Conservation (phyloP, 1,140 invertebrate genomes). For the Saxidomus purpurata region DNA sequence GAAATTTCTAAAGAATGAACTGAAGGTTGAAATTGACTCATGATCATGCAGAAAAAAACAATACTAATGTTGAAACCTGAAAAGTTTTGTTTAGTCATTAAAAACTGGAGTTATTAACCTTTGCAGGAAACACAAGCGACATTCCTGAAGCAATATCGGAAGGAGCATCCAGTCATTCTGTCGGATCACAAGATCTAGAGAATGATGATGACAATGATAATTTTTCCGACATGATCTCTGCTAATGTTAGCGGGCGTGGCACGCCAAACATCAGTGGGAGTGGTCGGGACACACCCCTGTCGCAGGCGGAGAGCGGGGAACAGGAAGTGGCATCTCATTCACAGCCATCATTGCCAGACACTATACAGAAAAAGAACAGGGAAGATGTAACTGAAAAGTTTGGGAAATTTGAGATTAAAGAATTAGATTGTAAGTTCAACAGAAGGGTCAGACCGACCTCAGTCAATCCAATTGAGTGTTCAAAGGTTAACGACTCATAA, state of each 20-base stretch:
- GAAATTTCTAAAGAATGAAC: too few species aligned
- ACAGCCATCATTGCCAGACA: slow-evolving; percentile 87
- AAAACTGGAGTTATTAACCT: background rate
- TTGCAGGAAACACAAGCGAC: slow-evolving; percentile 94
- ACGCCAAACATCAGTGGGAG: slow-evolving; percentile 96
- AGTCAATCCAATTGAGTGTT: too few species aligned
- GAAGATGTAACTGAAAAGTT: slow-evolving; percentile 99
- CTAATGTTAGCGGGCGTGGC: slow-evolving; percentile 95
- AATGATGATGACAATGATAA: slow-evolving; percentile 93
- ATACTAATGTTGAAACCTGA: too few species aligned
- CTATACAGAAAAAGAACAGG: slow-evolving; percentile 89
- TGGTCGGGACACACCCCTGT: slow-evolving; percentile 97
- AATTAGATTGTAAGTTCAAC: slow-evolving; percentile 81
- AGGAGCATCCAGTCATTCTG: slow-evolving; percentile 97
- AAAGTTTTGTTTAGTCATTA: too few species aligned
- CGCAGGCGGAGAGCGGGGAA: slow-evolving; percentile 86
- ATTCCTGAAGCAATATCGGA: slow-evolving; percentile 98
- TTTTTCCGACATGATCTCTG: slow-evolving; percentile 97
- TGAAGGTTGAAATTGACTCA: too few species aligned
- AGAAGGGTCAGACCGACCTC: too few species aligned
- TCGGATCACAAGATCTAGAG: slow-evolving; percentile 93
- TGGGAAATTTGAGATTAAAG: slow-evolving; percentile 97
- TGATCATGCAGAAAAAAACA: too few species aligned
- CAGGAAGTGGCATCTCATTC: slow-evolving; percentile 84
- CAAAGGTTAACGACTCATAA: too few species aligned